phyloP scores from a whole-genome alignment of 2,797 vertebrate species.

The Ara ararauna region DNA sequence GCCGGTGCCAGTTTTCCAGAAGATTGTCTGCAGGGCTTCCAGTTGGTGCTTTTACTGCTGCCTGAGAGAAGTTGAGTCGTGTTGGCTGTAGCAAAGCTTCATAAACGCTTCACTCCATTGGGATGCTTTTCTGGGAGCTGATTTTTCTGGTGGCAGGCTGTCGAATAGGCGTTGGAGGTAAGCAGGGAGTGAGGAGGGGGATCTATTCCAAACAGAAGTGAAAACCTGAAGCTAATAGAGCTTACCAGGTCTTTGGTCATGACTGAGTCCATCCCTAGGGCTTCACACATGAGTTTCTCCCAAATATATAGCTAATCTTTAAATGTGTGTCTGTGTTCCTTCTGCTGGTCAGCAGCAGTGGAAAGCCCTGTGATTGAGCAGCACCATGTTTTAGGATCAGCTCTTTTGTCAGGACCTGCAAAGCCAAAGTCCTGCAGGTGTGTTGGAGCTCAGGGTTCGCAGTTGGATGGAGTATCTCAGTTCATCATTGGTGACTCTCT shows the following conservation, averaged over 20 bases:
- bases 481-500: neutral
- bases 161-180: neutral
- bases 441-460: neutral
- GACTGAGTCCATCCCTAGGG: neutral
- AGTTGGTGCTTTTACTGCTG: neutral
- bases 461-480: neutral
- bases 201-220: neutral
- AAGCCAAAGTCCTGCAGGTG: accelerated
- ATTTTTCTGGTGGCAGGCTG: neutral
- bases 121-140: neutral
- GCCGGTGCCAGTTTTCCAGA: neutral
- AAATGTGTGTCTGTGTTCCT: neutral
- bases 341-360: neutral
- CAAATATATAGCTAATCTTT: neutral
- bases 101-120: neutral
- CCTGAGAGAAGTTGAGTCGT: neutral
- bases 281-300: neutral
- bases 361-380: neutral
- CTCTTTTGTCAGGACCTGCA: neutral
- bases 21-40: neutral
- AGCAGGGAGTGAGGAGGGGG: neutral
- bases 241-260: neutral
- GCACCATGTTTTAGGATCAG: neutral
- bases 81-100: neutral
- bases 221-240: neutral